Evolutionary conservation across 1,140 invertebrate species (phyloP).

Genomic region (Bombus superbus): DNA sequence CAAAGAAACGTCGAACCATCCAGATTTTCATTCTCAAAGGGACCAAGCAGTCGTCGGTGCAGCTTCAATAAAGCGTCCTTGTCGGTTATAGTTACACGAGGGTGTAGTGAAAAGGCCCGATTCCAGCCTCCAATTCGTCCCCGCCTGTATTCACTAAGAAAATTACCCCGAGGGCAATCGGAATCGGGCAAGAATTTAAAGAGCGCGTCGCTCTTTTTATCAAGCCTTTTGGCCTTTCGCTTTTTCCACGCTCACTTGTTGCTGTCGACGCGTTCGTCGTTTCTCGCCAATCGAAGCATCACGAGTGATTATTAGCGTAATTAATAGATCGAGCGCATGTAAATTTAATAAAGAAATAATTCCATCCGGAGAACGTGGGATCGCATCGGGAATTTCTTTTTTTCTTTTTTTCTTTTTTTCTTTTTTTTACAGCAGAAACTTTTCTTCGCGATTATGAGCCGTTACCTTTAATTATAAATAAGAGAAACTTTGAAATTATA

Average conservation of each 20-base stretch:
- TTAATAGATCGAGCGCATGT: neutral
- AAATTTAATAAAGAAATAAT: too few species aligned
- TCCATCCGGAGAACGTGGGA: too few species aligned
- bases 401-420: too few species aligned
- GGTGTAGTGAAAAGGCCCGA: neutral
- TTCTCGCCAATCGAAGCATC: too few species aligned
- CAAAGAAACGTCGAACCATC: conserved; percentile 24
- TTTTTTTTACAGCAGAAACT: too few species aligned
- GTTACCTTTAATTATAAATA: too few species aligned
- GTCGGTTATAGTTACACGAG: conserved; percentile 12
- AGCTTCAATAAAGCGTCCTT: conserved; percentile 18
- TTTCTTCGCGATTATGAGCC: fast-evolving
- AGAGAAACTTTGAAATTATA: too few species aligned
- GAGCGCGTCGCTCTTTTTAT: neutral
- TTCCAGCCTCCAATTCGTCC: conserved; percentile 14
- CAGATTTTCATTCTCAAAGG: conserved; percentile 30
- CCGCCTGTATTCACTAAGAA: conserved; percentile 3
- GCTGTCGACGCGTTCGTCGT: neutral
- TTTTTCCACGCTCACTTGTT: neutral
- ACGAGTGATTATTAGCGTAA: neutral
- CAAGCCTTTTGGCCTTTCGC: neutral
- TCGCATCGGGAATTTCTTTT: too few species aligned
- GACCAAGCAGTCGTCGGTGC: neutral
- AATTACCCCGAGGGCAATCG: conserved; percentile 12
- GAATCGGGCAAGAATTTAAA: conserved; percentile 22